These are phyloP conservation scores for Cheilosia scutellata DNA, from an alignment of 2,888 invertebrate species.

Conservation along the genomic window DNA sequence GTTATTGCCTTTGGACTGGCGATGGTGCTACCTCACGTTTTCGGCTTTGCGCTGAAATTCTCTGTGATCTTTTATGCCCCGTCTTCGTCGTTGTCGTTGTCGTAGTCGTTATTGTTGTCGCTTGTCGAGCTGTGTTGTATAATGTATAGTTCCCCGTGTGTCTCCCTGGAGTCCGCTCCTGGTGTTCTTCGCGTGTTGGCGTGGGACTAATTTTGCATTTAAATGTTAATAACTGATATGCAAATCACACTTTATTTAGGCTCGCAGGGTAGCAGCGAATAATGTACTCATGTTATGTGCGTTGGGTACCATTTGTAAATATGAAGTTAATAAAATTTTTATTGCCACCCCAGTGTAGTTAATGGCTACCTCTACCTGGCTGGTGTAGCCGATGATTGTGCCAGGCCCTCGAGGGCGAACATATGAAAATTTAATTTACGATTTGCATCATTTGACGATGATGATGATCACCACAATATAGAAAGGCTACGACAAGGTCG, in stretches of 20 bases:
- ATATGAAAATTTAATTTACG: slow-evolving; percentile 70
- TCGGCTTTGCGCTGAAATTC: slow-evolving; percentile 65
- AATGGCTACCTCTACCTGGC: slow-evolving; percentile 33
- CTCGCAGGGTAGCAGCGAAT: slow-evolving; percentile 62
- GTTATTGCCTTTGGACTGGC: slow-evolving; percentile 69
- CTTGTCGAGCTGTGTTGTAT: slow-evolving; percentile 15
- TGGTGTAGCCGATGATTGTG: slow-evolving; percentile 3
- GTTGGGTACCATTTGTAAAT: slow-evolving; percentile 73
- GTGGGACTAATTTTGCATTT: slow-evolving; percentile 76
- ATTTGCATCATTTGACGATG: slow-evolving; percentile 71
- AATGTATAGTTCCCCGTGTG: slow-evolving; percentile 7
- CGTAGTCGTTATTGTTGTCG: slow-evolving; percentile 60
- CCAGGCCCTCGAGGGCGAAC: slow-evolving; percentile 42
- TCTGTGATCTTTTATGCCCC: slow-evolving; percentile 67
- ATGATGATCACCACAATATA: slow-evolving; percentile 64
- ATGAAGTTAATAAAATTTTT: slow-evolving; percentile 74
- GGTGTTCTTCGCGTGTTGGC: slow-evolving; percentile 63
- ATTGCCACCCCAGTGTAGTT: slow-evolving; percentile 70
- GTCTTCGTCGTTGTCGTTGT: slow-evolving; percentile 23
- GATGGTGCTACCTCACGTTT: slow-evolving; percentile 66
- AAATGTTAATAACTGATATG: slow-evolving; percentile 76
- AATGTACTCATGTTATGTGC: slow-evolving; percentile 74
- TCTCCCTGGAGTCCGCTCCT: slow-evolving; percentile 66
- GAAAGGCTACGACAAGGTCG: not conserved
- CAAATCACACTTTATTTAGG: slow-evolving; percentile 73